These are phyloP conservation scores for Clinocottus analis DNA, from an alignment of 2,113 vertebrate species.

Conservation along the genomic window DNA sequence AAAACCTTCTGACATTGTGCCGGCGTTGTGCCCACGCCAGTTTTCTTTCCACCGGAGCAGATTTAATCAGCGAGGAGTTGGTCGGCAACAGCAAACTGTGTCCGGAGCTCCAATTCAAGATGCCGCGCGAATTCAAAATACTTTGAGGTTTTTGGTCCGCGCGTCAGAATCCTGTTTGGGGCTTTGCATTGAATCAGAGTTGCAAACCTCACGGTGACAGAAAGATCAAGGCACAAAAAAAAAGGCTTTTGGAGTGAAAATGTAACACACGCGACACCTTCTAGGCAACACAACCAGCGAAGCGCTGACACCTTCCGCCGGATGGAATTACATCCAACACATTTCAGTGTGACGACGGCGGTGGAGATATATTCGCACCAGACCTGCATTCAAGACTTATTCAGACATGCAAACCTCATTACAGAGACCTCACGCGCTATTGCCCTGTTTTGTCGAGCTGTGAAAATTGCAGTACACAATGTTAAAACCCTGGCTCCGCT, in stretches of 20 bases:
- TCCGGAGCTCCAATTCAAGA: conserved; percentile 1
- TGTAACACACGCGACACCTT: background rate
- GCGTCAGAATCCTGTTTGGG: background rate
- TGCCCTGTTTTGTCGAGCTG: conserved; percentile 23
- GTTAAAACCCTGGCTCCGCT: conserved; percentile 18
- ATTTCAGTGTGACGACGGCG: background rate
- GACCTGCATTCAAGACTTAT: conserved; percentile 3
- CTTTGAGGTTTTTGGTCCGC: background rate
- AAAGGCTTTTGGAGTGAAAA: background rate
- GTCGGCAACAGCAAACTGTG: conserved; percentile 13
- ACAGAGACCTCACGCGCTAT: conserved; percentile 11
- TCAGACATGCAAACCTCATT: conserved; percentile 19
- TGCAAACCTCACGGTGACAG: background rate
- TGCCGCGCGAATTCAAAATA: background rate
- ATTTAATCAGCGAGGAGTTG: conserved; percentile 32
- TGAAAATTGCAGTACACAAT: conserved; percentile 30
- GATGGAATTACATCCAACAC: conserved; percentile 4
- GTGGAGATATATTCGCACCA: conserved; percentile 28
- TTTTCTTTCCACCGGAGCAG: conserved; percentile 13
- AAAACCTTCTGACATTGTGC: conserved; percentile 4
- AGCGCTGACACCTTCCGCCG: background rate
- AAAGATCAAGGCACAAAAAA: conserved; percentile 5
- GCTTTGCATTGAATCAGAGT: background rate
- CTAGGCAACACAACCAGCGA: background rate
- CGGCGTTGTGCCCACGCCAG: background rate